Evolutionary conservation across 2,113 vertebrate genomes (phyloP).

Genomic region (Tupaia chinensis): DNA sequence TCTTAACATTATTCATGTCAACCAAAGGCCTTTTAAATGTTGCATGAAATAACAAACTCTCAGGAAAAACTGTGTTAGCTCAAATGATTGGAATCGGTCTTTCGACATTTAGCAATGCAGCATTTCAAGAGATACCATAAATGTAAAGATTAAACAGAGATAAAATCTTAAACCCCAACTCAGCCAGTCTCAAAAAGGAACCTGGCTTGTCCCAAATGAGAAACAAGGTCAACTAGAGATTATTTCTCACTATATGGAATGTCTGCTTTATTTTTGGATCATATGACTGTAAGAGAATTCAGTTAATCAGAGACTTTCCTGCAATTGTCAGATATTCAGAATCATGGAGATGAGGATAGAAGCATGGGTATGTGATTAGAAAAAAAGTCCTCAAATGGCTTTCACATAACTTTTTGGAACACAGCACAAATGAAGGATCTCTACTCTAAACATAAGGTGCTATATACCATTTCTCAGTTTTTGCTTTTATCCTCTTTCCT

Average conservation of each 20-base stretch:
- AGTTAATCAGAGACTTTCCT: background rate
- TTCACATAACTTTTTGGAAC: background rate
- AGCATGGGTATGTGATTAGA: background rate
- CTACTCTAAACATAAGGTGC: background rate
- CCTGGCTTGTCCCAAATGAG: background rate
- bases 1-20: constrained; percentile 22
- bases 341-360: background rate
- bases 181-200: background rate
- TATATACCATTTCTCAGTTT: background rate
- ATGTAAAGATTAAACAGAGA: background rate
- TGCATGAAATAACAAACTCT: background rate
- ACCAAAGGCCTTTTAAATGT: background rate
- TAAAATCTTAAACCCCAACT: background rate
- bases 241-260: background rate
- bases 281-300: background rate
- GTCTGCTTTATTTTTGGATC: background rate
- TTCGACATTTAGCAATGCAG: background rate
- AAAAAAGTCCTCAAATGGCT: background rate
- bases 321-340: background rate
- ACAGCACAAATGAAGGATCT: background rate
- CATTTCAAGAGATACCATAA: background rate
- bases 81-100: background rate
- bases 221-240: constrained; percentile 22
- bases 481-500: background rate
- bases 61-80: background rate